phyloP scores from a whole-genome alignment of 2,113 vertebrate genomes.

The Salvelinus namaycush region DNA sequence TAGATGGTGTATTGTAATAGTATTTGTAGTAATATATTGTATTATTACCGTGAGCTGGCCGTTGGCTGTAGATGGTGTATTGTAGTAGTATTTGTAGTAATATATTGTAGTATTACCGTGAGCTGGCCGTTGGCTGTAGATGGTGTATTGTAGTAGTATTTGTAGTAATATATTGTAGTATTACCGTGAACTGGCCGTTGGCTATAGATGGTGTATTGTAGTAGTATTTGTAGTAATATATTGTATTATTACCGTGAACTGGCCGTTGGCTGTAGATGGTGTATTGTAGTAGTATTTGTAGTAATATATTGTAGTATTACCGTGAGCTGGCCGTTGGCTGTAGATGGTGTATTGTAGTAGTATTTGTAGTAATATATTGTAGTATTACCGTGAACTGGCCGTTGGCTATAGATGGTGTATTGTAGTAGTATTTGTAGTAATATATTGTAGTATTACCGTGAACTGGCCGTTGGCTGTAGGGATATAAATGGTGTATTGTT shows the following conservation, averaged over 20 bases:
- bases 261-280: not conserved
- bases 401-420: constrained; percentile 69
- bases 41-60: constrained; percentile 95
- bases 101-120: too few relatives aligned
- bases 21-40: too few relatives aligned
- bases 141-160: too few relatives aligned
- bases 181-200: too few relatives aligned
- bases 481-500: constrained; percentile 99
- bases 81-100: constrained; percentile 58
- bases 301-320: constrained; percentile 72
- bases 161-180: too few relatives aligned
- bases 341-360: not conserved
- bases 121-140: not conserved
- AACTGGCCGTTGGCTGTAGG: constrained; percentile 95
- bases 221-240: too few relatives aligned
- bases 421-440: not conserved
- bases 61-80: constrained; percentile 95
- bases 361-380: too few relatives aligned
- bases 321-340: constrained; percentile 93
- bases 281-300: not conserved
- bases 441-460: constrained; percentile 81
- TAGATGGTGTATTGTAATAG: not conserved
- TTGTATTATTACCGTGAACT: not conserved
- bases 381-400: constrained; percentile 95
- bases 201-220: too few relatives aligned